Base-by-base conservation (phyloP, 1,140 invertebrate genomes). In the Drosophila pachea region DNA sequence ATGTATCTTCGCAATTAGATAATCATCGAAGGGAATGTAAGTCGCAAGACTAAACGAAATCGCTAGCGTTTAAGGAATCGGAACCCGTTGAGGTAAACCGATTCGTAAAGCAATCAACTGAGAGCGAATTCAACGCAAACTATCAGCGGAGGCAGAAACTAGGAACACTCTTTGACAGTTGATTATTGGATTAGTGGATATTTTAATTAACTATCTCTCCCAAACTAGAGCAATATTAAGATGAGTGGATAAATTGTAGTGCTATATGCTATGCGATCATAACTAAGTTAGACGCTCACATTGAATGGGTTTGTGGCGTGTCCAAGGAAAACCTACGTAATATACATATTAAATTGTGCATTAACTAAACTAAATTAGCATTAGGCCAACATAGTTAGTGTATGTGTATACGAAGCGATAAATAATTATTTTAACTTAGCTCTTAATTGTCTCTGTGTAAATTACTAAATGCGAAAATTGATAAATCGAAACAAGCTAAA, bases 1-100 rank as follows among this genome's bases (percentile, higher is more conserved):
- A 42, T 69, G 5, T 14, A 5, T 43, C 12, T 12, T 14, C 5
- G 22, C 22, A 22, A 22, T 35, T 35, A 89, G 87, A 89, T 88
- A 48, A 89, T 89, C 56, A 89, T 88, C 76, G 86, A 89, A 55
- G 88, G 88, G 33, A 89, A 89, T 77, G 88, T 89, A 58, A 89
- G 87, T 74, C 87, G 88, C 66, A 89, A 89, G 60, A 88, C 86
- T 16, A 89, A 89, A 74, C 55, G 88, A 68, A 89, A 83, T 88
- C 88, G 88, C 88, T 89, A 89, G 81, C 88, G 87, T 86, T 88
- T 89, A 78, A 88, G 74, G 87, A 88, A 86, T 89, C 87, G 87
- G 87, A 87, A 88, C 87, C 87, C 77, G 8, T 47, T 82, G 78
- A 78, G 87, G 87, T 88, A 78, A 87, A 88, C 87, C 87, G 87